Percentiles rank a stretch among this genome's conserved stretches.
phyloP scores from a whole-genome alignment of 2,888 invertebrate species.

The Hydroisotoma schaefferi region DNA sequence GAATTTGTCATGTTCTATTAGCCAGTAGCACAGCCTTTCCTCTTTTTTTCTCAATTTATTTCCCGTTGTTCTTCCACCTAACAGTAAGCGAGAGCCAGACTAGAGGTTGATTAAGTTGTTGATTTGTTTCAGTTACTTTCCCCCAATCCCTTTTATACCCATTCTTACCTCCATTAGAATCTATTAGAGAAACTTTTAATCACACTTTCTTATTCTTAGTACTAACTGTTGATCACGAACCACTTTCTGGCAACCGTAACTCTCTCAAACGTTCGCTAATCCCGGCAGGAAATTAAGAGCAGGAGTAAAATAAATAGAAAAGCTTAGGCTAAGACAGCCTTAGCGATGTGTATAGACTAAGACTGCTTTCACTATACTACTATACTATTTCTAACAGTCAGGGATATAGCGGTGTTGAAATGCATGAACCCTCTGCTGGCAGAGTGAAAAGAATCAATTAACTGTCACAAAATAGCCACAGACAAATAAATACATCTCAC shows the following conservation, averaged over 20 bases:
- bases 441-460: conserved; percentile 28
- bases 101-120: conserved; percentile 9
- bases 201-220: no score
- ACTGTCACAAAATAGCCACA: conserved; percentile 27
- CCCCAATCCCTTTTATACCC: background rate
- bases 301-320: no score
- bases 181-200: background rate
- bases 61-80: no score
- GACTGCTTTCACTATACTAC: background rate
- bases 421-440: background rate
- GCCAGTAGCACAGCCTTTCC: background rate
- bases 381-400: background rate
- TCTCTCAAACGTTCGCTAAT: no score
- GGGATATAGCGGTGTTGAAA: background rate
- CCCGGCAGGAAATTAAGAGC: no score
- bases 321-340: no score
- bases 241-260: no score
- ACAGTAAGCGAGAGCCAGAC: no score
- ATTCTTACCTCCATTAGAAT: background rate
- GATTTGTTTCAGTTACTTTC: conserved; percentile 12
- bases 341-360: no score
- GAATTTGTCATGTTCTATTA: conserved; percentile 16
- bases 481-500: conserved; percentile 13
- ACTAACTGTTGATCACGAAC: no score
- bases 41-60: background rate